phyloP scores from a whole-genome alignment of 2,888 invertebrate species.

The Latrodectus elegans region DNA sequence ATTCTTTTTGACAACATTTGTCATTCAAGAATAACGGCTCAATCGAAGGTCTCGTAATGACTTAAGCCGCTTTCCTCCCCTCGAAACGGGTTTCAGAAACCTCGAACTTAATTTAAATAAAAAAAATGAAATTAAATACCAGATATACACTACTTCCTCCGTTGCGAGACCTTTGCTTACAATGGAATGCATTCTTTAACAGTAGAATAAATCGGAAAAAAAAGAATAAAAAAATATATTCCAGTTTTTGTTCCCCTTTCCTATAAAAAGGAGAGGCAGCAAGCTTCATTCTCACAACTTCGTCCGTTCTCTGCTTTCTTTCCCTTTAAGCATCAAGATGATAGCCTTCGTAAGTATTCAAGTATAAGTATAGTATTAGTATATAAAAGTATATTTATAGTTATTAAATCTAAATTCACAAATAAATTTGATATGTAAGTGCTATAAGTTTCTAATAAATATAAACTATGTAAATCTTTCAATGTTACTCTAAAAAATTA shows the following conservation, averaged over 20 bases:
- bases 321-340: constrained; percentile 26
- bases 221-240: constrained; percentile 23
- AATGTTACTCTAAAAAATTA: too few relatives aligned
- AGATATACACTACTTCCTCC: constrained; percentile 19
- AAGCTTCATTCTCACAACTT: constrained; percentile 13
- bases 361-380: neutral
- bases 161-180: constrained; percentile 5
- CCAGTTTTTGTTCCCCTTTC: neutral
- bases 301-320: constrained; percentile 14
- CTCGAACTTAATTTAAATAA: neutral
- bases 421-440: too few relatives aligned
- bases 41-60: constrained; percentile 4
- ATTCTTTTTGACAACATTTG: too few relatives aligned
- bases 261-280: neutral
- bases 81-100: neutral
- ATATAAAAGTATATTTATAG: neutral
- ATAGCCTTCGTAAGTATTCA: constrained; percentile 64
- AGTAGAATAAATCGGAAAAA: constrained; percentile 4
- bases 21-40: too few relatives aligned
- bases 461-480: too few relatives aligned
- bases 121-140: neutral
- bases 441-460: too few relatives aligned
- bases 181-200: constrained; percentile 18
- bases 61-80: constrained; percentile 11
- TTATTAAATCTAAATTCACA: neutral